A percentile compares a stretch with the other conserved stretches of the same genome.
Conservation (phyloP, 2,113 vertebrate genomes). For the Chaetodon auriga region DNA sequence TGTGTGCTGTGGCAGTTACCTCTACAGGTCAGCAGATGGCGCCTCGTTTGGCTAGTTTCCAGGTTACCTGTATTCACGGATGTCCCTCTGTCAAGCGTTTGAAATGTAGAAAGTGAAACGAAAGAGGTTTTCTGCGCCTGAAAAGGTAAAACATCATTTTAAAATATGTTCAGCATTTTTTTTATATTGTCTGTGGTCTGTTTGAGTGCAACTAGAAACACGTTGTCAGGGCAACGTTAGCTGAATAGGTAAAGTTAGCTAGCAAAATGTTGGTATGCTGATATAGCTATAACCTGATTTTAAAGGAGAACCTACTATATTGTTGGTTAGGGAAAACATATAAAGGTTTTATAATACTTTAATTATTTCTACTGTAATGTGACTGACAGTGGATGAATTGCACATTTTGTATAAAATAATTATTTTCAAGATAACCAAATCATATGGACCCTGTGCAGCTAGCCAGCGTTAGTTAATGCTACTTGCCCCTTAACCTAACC, state of each 20-base stretch:
- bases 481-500: too few species aligned
- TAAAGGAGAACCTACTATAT: neutral
- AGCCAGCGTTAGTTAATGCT: too few species aligned
- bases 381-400: neutral
- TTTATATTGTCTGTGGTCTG: neutral
- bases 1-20: slow-evolving; percentile 12
- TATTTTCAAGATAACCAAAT: neutral
- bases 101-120: neutral
- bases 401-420: neutral
- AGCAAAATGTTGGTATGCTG: too few species aligned
- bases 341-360: neutral
- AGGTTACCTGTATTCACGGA: neutral
- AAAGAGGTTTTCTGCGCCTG: neutral
- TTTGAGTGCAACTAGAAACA: neutral
- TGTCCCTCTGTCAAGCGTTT: neutral
- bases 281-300: neutral
- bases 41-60: neutral
- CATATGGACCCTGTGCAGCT: neutral
- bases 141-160: neutral
- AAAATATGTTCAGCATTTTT: neutral
- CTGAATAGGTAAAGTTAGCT: neutral
- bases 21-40: slow-evolving; percentile 3
- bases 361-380: neutral
- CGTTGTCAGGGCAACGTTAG: neutral
- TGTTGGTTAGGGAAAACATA: neutral